Evolutionary conservation across 2,888 invertebrate species (phyloP), one percentile per base, ranked within the genome.

Genomic region (Acanthoscelides obtectus): DNA sequence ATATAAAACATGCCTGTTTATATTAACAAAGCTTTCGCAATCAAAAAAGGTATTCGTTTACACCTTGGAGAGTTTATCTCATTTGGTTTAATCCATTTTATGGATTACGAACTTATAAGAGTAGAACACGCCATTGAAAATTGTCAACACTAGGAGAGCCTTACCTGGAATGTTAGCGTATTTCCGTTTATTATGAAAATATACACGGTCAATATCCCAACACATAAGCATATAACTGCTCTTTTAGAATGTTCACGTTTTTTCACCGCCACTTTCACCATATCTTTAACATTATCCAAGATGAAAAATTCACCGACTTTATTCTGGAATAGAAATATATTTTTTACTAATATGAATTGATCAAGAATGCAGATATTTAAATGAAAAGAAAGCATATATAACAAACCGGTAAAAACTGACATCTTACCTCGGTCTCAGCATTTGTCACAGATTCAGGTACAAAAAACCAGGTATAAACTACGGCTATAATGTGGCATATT

Each of bases 241-340:
- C 91, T 83, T 63, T 88, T 86, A 74, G 88, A 83, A 75, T 90
- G 88, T 0, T 88, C 85, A 68, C 91, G 86, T 72, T 83, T 82
- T 78, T 88, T 89, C 74, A 88, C 87, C 77, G 90, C 89, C 68
- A 89, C 88, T 17, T 81, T 81, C 12, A 89, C 74, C 86, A 91
- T 89, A 75, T 74, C 75, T 66, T 21, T 71, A 68, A 75, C 64
- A 67, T 76, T 77, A 20, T 70, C 69, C 17, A 75, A 67, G 66
- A 70, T 70, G 45, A 79, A 78, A n/a, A 78, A 67, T 6, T 71
- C 74, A 64, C 69, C 69, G 20, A 78, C 67, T 64, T 71, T 70
- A 66, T 71, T 72, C 76, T 79, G 66, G 69, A 17, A 67, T 17
- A 70, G 22, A n/a, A 22, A 75, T 25, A 73, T 22, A 70, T 27